A percentile compares a stretch with the other conserved stretches of the same genome.
Evolutionary conservation across 1,140 invertebrate genomes (phyloP).

Genomic region (Latrodectus geometricus): DNA sequence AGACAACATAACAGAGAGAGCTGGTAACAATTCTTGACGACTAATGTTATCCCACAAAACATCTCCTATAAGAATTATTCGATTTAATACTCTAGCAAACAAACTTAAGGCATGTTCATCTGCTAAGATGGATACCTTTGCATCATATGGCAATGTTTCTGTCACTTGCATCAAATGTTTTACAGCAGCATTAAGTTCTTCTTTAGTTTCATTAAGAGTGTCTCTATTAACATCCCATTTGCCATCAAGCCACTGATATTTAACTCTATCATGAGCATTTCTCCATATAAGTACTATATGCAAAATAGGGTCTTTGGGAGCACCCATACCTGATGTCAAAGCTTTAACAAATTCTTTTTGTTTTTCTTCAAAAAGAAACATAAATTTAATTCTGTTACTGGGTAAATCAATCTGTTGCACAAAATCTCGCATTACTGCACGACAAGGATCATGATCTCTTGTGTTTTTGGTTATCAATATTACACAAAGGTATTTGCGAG

Average conservation of each 20-base stretch:
- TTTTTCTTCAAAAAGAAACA: constrained; percentile 86
- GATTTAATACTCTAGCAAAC: constrained; percentile 78
- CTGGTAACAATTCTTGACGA: constrained; percentile 84
- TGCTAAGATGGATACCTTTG: constrained; percentile 65
- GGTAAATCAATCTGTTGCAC: constrained; percentile 72
- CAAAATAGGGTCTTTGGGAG: constrained; percentile 68
- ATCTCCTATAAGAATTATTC: constrained; percentile 79
- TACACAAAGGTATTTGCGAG: constrained; percentile 87
- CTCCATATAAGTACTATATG: constrained; percentile 89
- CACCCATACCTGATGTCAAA: constrained; percentile 74
- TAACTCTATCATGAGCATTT: constrained; percentile 83
- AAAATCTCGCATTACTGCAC: constrained; percentile 70
- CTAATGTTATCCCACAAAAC: constrained; percentile 79
- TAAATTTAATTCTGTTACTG: constrained; percentile 72
- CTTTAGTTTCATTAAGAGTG: constrained; percentile 77
- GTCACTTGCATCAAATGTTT: constrained; percentile 78
- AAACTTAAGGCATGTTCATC: constrained; percentile 82
- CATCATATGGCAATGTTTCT: constrained; percentile 72
- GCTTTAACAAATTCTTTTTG: constrained; percentile 85
- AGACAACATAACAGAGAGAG: constrained; percentile 84
- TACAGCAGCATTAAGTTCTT: constrained; percentile 79
- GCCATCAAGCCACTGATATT: constrained; percentile 88
- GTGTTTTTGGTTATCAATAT: constrained; percentile 83
- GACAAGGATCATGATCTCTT: constrained; percentile 68
- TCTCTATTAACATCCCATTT: constrained; percentile 73